Conservation (phyloP, 2,113 vertebrate species). For the Rhodinocichla rosea region DNA sequence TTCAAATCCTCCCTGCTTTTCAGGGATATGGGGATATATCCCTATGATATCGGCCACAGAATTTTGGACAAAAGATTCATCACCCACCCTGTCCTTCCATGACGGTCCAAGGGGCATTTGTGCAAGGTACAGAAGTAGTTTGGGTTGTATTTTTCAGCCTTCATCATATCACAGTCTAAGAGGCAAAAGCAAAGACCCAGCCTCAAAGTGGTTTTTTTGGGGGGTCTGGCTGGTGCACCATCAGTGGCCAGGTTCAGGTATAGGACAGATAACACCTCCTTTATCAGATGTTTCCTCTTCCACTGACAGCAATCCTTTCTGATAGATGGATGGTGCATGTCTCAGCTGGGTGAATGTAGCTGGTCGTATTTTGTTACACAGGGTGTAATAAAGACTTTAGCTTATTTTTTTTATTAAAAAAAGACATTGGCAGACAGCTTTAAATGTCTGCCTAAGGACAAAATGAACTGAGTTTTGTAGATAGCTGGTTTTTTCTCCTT, state of each 20-base stretch:
- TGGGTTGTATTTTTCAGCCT: not conserved
- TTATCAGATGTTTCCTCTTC: not conserved
- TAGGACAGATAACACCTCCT: not conserved
- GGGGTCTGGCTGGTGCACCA: not conserved
- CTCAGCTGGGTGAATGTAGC: not conserved
- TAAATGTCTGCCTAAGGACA: conserved; percentile 69
- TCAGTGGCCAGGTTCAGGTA: not conserved
- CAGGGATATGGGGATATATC: not conserved
- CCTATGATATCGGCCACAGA: not conserved
- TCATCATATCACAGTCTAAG: not conserved
- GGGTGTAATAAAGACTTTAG: conserved; percentile 60
- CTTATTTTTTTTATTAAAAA: conserved; percentile 58
- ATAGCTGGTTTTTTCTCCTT: conserved; percentile 53
- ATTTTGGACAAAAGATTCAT: not conserved
- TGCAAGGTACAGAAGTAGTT: not conserved
- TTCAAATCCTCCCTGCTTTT: not conserved
- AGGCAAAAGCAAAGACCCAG: not conserved
- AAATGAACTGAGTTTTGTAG: conserved; percentile 61
- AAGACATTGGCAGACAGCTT: conserved; percentile 56
- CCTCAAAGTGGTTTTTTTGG: not conserved
- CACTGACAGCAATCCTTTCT: not conserved
- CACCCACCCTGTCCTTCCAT: accelerated
- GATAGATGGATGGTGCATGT: not conserved
- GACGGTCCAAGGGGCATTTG: not conserved
- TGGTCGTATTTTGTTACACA: conserved; percentile 9